Conservation (phyloP, 2,113 vertebrate species). For the Corapipo altera region DNA sequence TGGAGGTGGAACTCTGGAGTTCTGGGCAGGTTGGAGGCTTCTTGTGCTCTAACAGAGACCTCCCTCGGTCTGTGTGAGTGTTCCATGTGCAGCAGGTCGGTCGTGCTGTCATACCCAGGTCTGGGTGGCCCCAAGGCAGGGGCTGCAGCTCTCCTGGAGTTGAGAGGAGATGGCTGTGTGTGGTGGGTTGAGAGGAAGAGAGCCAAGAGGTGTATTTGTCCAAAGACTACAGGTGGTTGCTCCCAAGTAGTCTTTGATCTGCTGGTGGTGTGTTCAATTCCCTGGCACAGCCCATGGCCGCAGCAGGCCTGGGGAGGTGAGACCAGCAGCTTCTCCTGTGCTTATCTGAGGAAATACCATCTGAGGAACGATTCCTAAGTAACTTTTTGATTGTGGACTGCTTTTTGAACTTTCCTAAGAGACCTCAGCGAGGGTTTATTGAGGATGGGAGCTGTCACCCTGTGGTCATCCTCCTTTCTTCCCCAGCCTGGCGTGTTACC, state of each 20-base stretch:
- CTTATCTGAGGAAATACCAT: background rate
- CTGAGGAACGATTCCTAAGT: background rate
- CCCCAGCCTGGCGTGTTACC: background rate
- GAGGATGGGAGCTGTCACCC: background rate
- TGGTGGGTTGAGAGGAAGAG: background rate
- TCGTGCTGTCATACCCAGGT: accelerated
- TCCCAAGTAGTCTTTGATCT: background rate
- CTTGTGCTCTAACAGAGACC: background rate
- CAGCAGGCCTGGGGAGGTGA: background rate
- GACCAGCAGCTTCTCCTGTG: background rate
- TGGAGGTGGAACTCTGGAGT: background rate
- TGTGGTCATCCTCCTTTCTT: background rate
- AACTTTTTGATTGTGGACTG: background rate
- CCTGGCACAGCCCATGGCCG: background rate
- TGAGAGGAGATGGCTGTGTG: background rate
- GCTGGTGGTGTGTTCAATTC: background rate
- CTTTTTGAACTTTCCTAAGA: background rate
- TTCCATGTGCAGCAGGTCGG: accelerated
- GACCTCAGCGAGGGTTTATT: background rate
- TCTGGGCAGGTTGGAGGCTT: background rate
- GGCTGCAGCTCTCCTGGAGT: background rate
- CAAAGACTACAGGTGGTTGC: background rate
- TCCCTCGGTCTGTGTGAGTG: background rate
- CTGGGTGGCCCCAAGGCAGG: too few species aligned
- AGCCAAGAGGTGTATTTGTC: background rate